Percentiles rank a stretch among this genome's conserved stretches.
phyloP scores from a whole-genome alignment of 1,140 invertebrate species.

The Cydia pomonella region DNA sequence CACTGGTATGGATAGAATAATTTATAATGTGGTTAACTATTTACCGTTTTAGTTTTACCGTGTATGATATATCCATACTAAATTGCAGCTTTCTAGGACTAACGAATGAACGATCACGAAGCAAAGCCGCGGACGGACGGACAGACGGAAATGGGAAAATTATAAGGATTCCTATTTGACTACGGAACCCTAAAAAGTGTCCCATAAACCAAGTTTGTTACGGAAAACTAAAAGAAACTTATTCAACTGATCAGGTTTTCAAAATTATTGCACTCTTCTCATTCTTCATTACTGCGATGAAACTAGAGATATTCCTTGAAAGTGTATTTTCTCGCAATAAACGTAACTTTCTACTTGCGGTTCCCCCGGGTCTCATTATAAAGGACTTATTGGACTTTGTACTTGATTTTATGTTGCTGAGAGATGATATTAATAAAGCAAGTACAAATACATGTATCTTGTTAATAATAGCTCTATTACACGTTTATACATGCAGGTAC shows the following conservation, averaged over 20 bases:
- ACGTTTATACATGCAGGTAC: neutral
- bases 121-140: too few relatives aligned
- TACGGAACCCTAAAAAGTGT: too few relatives aligned
- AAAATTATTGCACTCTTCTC: neutral
- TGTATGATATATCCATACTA: too few relatives aligned
- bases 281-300: neutral
- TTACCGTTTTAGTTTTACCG: too few relatives aligned
- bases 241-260: neutral
- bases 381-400: conserved; percentile 3
- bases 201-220: neutral
- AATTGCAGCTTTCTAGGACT: too few relatives aligned
- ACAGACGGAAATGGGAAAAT: too few relatives aligned
- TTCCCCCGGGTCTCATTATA: neutral
- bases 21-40: too few relatives aligned
- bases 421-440: neutral
- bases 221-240: neutral
- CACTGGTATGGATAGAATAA: too few relatives aligned
- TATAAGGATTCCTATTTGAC: too few relatives aligned
- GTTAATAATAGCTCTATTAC: neutral
- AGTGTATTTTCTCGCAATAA: conserved; percentile 12
- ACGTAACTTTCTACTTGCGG: neutral
- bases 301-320: neutral
- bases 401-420: conserved; percentile 11
- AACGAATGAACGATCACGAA: too few relatives aligned
- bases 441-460: neutral